Evolutionary conservation across 2,888 invertebrate genomes (phyloP).

Genomic region (Sphinx pinastri): DNA sequence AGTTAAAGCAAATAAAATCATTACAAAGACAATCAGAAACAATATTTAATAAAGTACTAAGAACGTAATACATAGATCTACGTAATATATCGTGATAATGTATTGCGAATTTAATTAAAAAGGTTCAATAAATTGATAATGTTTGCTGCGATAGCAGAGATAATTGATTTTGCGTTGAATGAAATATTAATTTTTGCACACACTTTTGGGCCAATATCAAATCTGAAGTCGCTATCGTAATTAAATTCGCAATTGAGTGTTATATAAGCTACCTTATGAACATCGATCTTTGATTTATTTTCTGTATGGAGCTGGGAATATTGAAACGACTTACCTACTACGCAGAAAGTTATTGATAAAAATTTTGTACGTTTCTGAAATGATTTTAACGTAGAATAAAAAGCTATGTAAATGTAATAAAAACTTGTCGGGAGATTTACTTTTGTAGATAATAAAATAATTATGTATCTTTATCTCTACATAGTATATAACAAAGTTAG

Average conservation of each 20-base stretch:
- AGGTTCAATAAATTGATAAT: slow-evolving; percentile 43
- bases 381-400: no score
- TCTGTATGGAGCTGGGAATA: not conserved
- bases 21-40: no score
- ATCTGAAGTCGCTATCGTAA: not conserved
- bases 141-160: slow-evolving; percentile 41
- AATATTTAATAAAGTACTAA: not conserved
- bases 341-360: no score
- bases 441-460: no score
- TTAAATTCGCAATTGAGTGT: slow-evolving; percentile 11
- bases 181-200: slow-evolving; percentile 34
- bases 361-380: no score
- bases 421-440: no score
- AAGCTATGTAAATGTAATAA: no score
- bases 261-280: not conserved
- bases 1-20: no score
- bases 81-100: not conserved
- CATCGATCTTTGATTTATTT: not conserved
- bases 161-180: slow-evolving; percentile 36
- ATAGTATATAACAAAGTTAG: no score
- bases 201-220: not conserved
- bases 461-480: no score
- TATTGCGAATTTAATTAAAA: slow-evolving; percentile 22
- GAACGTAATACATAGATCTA: not conserved
- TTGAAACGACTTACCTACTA: not conserved